Evolutionary conservation across 2,888 invertebrate species (phyloP), one percentile per base, ranked within the genome.

Genomic region (Arrhopalites spinosus): DNA sequence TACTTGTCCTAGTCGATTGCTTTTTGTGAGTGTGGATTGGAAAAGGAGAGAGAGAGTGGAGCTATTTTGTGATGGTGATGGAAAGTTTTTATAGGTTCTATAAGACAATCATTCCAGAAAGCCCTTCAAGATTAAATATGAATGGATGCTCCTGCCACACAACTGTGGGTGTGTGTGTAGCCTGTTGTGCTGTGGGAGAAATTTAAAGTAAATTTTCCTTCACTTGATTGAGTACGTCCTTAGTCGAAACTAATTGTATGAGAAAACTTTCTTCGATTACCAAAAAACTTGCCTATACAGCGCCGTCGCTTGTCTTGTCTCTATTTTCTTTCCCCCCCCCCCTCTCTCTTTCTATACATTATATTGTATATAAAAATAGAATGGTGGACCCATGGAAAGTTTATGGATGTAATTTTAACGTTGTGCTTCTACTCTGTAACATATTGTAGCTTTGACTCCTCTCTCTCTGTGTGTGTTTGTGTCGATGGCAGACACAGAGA

Each of bases 181-280:
- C 8, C 20, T 27, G 27, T 17, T 50, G 69, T 56, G 53, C 27
- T 45, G 71, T 59, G 71, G 71, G 20, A 71, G 59, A 68, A 68
- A 50, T 68, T 71, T 71, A 59, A 71, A 71, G 36, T 71, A 59
- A 71, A 71, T 71, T 59, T 25, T 59, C 43, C 23, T 56, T 43
- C n/a, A 13, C 56, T 25, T 56, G 70, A 68, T 68, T 68, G 68
- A 68, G 43, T 47, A 23, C 27, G 25, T 25, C 23, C 59, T 59
- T 25, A 59, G 50, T 45, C n/a, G 15, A 69, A 27, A 53, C 50
- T 69, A 50, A 69, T 69, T 69, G 53, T 53, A 53, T 53, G 53
- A 50, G 69, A 53, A 69, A 69, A 69, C 69, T 69, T 69, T 69
- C 67, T 69, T 53, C 63, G 63, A 29, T 53, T 69, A 69, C 29